Conservation (phyloP, 2,113 vertebrate genomes). For the Etheostoma spectabile region DNA sequence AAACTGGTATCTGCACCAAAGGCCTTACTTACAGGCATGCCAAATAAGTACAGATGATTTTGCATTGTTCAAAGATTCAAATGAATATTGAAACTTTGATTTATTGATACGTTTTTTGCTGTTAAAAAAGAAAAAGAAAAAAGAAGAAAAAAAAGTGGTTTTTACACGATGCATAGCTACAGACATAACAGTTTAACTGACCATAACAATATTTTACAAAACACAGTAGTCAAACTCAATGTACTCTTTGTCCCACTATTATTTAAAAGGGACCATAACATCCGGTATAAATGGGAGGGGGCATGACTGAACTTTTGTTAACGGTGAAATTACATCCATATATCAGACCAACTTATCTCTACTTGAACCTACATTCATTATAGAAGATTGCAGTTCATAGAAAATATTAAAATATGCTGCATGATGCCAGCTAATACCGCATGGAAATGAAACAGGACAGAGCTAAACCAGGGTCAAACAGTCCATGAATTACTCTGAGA, state of each 20-base stretch:
- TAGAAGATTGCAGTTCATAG: neutral
- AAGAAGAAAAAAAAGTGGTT: neutral
- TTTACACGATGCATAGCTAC: slow-evolving; percentile 38
- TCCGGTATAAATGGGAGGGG: slow-evolving; percentile 10
- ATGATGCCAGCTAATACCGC: slow-evolving; percentile 14
- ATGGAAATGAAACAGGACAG: slow-evolving; percentile 17
- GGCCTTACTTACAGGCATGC: slow-evolving; percentile 3
- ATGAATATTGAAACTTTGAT: slow-evolving; percentile 7
- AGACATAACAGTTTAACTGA: slow-evolving; percentile 31
- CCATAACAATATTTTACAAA: slow-evolving; percentile 26
- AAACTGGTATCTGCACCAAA: neutral
- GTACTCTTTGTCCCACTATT: neutral
- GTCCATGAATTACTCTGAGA: slow-evolving; percentile 7
- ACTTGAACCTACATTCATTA: neutral
- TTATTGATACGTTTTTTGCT: neutral
- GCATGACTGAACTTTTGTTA: neutral
- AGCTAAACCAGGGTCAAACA: slow-evolving; percentile 70
- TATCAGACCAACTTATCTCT: neutral
- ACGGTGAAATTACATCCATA: slow-evolving; percentile 27
- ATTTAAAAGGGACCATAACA: neutral
- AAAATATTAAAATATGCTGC: slow-evolving; percentile 19
- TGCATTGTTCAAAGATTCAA: slow-evolving; percentile 35
- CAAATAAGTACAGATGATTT: slow-evolving; percentile 20
- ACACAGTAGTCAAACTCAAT: slow-evolving; percentile 17
- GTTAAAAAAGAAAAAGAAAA: too few species aligned